These are phyloP conservation scores for Idaea aversata DNA, from an alignment of 2,888 invertebrate species.

Conservation along the genomic window DNA sequence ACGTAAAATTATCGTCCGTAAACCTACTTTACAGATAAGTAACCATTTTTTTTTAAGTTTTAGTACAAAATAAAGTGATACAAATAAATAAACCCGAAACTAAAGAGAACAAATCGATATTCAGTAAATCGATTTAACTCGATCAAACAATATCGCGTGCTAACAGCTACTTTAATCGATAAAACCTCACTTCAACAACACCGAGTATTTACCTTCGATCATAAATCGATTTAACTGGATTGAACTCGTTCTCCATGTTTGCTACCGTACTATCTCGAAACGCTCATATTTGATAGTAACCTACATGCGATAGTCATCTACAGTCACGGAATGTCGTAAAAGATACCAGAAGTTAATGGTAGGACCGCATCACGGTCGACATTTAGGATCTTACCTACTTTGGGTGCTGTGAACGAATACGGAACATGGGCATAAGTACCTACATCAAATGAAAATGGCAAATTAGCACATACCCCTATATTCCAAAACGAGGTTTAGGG, in stretches of 20 bases:
- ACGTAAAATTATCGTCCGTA: too few relatives aligned
- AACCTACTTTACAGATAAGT: too few relatives aligned
- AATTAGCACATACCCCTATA: too few relatives aligned
- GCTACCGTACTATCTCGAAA: neutral
- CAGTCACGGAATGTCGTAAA: slow-evolving; percentile 32
- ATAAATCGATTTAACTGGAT: neutral
- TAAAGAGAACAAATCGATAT: neutral
- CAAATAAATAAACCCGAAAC: neutral
- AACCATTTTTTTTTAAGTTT: too few relatives aligned
- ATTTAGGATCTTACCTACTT: slow-evolving; percentile 6
- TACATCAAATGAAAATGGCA: neutral
- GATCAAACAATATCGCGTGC: neutral
- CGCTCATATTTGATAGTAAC: neutral
- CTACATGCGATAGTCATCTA: neutral
- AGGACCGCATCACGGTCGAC: slow-evolving; percentile 7
- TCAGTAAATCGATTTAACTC: neutral
- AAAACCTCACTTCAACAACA: neutral
- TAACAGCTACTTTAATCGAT: neutral
- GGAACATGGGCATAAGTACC: neutral
- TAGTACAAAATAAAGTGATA: neutral
- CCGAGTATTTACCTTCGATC: neutral
- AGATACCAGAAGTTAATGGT: slow-evolving; percentile 39
- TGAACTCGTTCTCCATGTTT: neutral
- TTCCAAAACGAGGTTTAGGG: too few relatives aligned
- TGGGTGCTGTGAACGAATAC: neutral